Conservation (phyloP, 1,140 invertebrate species). For the Hylyphantes graminicola region DNA sequence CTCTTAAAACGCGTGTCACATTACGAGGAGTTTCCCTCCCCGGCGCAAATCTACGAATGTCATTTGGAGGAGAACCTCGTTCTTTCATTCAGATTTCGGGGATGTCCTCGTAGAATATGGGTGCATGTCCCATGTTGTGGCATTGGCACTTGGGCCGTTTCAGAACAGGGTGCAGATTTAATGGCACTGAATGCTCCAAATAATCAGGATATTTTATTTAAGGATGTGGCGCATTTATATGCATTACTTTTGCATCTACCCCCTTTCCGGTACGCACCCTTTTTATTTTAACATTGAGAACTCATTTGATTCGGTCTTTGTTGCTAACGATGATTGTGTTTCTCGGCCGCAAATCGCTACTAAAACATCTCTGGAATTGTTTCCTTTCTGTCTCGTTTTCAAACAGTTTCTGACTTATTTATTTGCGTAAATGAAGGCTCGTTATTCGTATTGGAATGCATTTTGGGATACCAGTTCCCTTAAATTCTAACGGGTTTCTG, state of each 20-base stretch:
- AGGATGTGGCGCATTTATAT: conserved; percentile 46
- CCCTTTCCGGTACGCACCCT: not conserved
- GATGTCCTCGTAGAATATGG: too few relatives aligned
- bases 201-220: conserved; percentile 58
- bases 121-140: too few relatives aligned
- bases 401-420: conserved; percentile 32
- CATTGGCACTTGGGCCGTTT: not conserved
- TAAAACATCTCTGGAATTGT: conserved; percentile 52
- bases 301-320: conserved; percentile 32
- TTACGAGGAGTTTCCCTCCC: conserved; percentile 30
- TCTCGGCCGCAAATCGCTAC: conserved; percentile 45
- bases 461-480: too few relatives aligned
- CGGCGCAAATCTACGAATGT: conserved; percentile 54
- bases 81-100: not conserved
- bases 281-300: conserved; percentile 32
- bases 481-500: not conserved
- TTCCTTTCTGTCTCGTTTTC: not conserved
- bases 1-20: conserved; percentile 32
- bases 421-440: conserved; percentile 18
- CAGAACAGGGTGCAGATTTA: conserved; percentile 22
- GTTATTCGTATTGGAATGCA: too few relatives aligned
- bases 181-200: conserved; percentile 55
- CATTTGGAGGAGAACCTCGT: conserved; percentile 33
- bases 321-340: conserved; percentile 25
- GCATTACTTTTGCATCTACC: conserved; percentile 54